These are phyloP conservation scores for Monoplex corrugatus DNA, from an alignment of 2,888 invertebrate genomes.

Conservation along the genomic window DNA sequence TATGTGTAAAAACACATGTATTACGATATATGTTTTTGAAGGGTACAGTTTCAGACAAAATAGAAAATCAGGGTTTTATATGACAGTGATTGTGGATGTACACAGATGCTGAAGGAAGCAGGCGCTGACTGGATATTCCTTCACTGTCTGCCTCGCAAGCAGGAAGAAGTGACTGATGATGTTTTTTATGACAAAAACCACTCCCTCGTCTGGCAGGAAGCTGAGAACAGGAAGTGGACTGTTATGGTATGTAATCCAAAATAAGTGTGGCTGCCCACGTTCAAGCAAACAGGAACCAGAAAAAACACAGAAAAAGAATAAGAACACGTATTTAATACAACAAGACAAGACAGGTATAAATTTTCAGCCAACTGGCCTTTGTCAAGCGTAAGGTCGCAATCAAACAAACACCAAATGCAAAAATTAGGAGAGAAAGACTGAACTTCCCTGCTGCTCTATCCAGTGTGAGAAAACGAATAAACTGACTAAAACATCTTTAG, in stretches of 20 bases:
- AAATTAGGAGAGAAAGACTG: too few relatives aligned
- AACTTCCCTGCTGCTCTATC: too few relatives aligned
- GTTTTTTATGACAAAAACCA: conserved; percentile 66
- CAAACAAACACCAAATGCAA: too few relatives aligned
- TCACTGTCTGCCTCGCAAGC: conserved; percentile 74
- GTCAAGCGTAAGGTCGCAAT: too few relatives aligned
- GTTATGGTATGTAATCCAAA: conserved; percentile 56
- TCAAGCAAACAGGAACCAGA: not conserved
- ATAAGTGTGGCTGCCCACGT: not conserved
- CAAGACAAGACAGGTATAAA: too few relatives aligned
- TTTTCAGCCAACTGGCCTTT: too few relatives aligned
- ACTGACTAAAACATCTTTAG: too few relatives aligned
- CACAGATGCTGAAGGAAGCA: conserved; percentile 67
- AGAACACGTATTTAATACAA: not conserved
- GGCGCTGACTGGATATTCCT: conserved; percentile 69
- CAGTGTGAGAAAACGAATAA: too few relatives aligned
- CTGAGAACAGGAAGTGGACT: conserved; percentile 74
- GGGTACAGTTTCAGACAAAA: not conserved
- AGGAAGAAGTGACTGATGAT: conserved; percentile 74
- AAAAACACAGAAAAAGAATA: not conserved
- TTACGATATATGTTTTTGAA: too few relatives aligned
- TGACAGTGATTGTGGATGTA: not conserved
- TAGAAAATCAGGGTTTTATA: not conserved
- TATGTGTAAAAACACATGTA: too few relatives aligned
- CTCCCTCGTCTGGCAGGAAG: conserved; percentile 74